Base-by-base conservation (phyloP, 2,888 invertebrate species). In the Sesamia inferens region DNA sequence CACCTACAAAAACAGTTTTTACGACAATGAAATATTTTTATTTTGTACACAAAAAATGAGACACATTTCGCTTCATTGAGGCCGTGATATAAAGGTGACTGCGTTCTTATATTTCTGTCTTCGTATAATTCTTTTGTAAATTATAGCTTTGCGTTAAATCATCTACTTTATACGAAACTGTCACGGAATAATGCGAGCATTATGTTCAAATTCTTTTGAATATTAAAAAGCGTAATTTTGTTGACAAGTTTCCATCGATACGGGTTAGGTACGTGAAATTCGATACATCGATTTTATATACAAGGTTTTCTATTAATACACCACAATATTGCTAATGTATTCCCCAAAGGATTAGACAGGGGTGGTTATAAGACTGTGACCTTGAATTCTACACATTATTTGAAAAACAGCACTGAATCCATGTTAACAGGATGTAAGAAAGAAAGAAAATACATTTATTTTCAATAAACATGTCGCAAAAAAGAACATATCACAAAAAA, bases 21-120 rank as follows among this genome's bases (percentile, higher is more conserved):
- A 86, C 57, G 87, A 86, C 86, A 66, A 2, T 86, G 87, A 86
- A 84, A 82, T 86, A 86, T 86, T 86, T 82, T 86, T 88, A 88
- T 90, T 90, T 89, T 83, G 88, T 86, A 87, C 74, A 87, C 83
- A 88, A 90, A 89, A 89, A 90, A 90, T 90, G 88, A 79, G 82
- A 79, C 83, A 83, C 90, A 88, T 90, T 89, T 81, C 71, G 81
- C 83, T 85, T 85, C 86, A 86, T 86, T 86, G 87, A 79, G 78
- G 78, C 81, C 59, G 80, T 67, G 73, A 80, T 68, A 74, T 79
- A 79, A 86, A 82, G 84, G 84, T 84, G 74, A 76, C 71, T 77
- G 77, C 72, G 68, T 82, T 85, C 71, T 81, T 86, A 79, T 74
- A 85, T 79, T 84, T 82, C 76, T 78, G 76, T 77, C 72, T 78